Conservation (phyloP, 2,113 vertebrate species). For the Sphaerodactylus townsendi region DNA sequence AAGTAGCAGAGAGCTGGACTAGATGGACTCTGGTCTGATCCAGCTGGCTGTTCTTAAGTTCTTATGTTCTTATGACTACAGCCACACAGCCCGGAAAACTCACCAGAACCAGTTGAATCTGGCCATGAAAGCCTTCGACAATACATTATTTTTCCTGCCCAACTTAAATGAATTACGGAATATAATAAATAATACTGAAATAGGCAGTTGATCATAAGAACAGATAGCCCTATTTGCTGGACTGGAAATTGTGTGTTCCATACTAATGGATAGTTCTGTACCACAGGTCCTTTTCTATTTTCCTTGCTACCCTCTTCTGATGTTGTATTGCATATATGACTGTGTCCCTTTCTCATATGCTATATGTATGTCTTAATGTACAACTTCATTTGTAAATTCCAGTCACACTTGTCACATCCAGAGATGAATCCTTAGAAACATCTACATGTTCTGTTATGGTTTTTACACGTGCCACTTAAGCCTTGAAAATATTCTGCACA, state of each 20-base stretch:
- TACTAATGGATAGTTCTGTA: neutral
- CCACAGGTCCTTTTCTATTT: neutral
- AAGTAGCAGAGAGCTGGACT: too few relatives aligned
- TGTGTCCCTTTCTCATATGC: neutral
- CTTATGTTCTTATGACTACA: too few relatives aligned
- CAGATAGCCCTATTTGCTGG: neutral
- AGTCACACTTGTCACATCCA: neutral
- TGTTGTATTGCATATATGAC: neutral
- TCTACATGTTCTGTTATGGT: neutral
- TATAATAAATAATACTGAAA: conserved; percentile 43
- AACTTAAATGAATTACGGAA: conserved; percentile 11
- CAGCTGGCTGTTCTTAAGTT: too few relatives aligned
- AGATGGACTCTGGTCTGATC: too few relatives aligned
- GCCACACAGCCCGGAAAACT: too few relatives aligned
- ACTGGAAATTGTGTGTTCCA: neutral
- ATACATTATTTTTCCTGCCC: too few relatives aligned
- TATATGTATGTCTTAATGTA: neutral
- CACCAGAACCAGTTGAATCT: too few relatives aligned
- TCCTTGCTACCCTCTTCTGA: neutral
- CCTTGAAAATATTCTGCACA: neutral
- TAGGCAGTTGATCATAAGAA: conserved; percentile 58
- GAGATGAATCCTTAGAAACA: neutral
- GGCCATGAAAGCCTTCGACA: too few relatives aligned
- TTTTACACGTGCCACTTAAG: neutral
- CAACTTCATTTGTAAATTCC: neutral